Conservation (phyloP, 2,888 invertebrate species). For the Altica lythri region DNA sequence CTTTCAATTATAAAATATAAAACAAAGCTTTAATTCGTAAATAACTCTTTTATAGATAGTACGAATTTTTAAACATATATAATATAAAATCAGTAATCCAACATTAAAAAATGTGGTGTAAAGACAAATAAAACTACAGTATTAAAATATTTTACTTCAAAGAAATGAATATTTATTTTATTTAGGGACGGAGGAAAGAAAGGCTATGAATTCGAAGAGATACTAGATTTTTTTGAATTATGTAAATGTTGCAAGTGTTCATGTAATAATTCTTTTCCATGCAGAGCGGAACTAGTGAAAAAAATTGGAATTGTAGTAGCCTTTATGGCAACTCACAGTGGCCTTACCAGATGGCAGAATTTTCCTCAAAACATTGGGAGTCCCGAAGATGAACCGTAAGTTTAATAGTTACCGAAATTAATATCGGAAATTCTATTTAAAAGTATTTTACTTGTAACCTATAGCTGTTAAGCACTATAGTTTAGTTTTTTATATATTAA, state of each 20-base stretch:
- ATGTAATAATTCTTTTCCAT: conserved; percentile 41
- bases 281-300: conserved; percentile 81
- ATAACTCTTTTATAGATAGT: no score
- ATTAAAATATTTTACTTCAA: no score
- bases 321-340: conserved; percentile 89
- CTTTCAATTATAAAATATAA: no score
- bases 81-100: no score
- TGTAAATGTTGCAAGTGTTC: conserved; percentile 29
- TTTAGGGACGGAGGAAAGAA: conserved; percentile 12
- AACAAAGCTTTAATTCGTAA: no score
- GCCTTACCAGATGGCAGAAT: conserved; percentile 87
- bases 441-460: no score
- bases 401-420: conserved; percentile 15
- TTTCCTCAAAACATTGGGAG: conserved; percentile 64
- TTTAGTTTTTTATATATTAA: no score
- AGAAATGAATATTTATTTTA: conserved; percentile 7
- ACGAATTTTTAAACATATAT: no score
- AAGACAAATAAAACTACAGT: no score
- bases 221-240: conserved; percentile 29
- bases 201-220: conserved; percentile 24
- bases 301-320: conserved; percentile 83
- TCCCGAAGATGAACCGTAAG: conserved; percentile 46
- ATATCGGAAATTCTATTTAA: neutral
- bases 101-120: no score
- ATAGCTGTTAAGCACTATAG: no score